Percentiles rank a stretch among this genome's conserved stretches.
Conservation (phyloP, 2,888 invertebrate species). For the Rotaria macrura region DNA sequence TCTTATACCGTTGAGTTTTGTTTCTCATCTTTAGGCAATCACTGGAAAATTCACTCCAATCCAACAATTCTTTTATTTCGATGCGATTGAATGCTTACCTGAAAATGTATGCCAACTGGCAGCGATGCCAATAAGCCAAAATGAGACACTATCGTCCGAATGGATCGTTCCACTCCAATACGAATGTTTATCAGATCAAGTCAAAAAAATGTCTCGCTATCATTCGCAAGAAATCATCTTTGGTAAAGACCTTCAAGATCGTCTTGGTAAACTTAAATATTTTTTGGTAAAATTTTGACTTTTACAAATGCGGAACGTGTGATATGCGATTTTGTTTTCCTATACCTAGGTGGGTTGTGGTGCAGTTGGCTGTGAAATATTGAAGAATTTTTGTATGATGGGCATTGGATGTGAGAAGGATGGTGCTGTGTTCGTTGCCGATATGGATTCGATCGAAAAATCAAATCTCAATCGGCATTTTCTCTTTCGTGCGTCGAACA, state of each 20-base stretch:
- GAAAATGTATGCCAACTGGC: conserved; percentile 50
- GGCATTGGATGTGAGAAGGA: conserved; percentile 62
- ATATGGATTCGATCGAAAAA: conserved; percentile 98
- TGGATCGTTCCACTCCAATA: too few relatives aligned
- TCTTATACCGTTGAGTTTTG: too few relatives aligned
- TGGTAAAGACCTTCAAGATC: conserved; percentile 76
- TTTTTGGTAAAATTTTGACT: background rate
- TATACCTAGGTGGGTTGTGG: conserved; percentile 53
- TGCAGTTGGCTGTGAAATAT: conserved; percentile 74
- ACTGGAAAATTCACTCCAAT: conserved; percentile 89
- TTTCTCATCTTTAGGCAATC: conserved; percentile 35
- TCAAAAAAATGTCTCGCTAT: conserved; percentile 40
- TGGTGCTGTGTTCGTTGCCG: conserved; percentile 71
- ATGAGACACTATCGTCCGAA: too few relatives aligned
- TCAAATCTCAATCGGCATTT: conserved; percentile 97
- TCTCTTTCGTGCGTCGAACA: conserved; percentile 83
- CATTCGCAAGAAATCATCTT: conserved; percentile 87
- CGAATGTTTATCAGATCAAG: too few relatives aligned
- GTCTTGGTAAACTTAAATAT: conserved; percentile 61
- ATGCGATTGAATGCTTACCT: conserved; percentile 84
- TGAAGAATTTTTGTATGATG: conserved; percentile 97
- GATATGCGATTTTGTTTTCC: too few relatives aligned
- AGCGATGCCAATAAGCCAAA: background rate
- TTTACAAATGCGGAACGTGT: too few relatives aligned
- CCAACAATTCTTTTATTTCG: conserved; percentile 82